Conservation (phyloP, 2,113 vertebrate species). For the Nothobranchius furzeri region DNA sequence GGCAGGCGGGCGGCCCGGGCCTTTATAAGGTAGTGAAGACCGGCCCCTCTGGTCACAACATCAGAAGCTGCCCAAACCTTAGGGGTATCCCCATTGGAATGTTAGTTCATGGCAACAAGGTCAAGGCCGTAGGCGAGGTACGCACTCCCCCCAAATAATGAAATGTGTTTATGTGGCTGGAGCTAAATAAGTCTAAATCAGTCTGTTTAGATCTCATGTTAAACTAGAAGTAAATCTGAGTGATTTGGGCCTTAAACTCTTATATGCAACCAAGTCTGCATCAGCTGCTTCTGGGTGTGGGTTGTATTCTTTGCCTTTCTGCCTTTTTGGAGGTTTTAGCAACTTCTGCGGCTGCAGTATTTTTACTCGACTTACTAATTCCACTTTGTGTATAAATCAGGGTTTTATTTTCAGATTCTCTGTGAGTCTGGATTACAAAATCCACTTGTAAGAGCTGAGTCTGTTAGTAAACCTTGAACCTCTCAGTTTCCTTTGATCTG, state of each 20-base stretch:
- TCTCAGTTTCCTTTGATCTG: constrained; percentile 31
- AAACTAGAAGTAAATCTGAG: constrained; percentile 51
- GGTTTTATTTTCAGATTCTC: constrained; percentile 30
- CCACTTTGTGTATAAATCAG: constrained; percentile 48
- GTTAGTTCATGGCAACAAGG: constrained; percentile 99
- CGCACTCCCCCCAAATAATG: constrained; percentile 83
- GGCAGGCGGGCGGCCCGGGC: constrained; percentile 95
- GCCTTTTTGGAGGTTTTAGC: constrained; percentile 34
- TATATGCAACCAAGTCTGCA: constrained; percentile 43
- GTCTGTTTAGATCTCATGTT: constrained; percentile 57
- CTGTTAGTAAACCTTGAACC: constrained; percentile 41
- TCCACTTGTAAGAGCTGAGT: constrained; percentile 48
- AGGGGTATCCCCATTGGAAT: constrained; percentile 99
- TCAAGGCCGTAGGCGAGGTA: constrained; percentile 99
- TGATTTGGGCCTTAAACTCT: constrained; percentile 76
- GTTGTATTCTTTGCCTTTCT: constrained; percentile 62
- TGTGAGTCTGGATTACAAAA: constrained; percentile 41
- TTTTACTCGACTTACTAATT: constrained; percentile 48
- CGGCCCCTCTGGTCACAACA: constrained; percentile 99
- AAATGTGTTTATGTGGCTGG: constrained; percentile 84
- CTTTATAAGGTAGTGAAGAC: constrained; percentile 99
- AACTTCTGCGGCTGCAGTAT: constrained; percentile 65
- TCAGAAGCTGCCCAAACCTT: constrained; percentile 99
- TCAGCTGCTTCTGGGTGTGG: constrained; percentile 55
- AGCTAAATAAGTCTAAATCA: constrained; percentile 79